Conservation (phyloP, 2,113 vertebrate species). For the Ranitomeya imitator region DNA sequence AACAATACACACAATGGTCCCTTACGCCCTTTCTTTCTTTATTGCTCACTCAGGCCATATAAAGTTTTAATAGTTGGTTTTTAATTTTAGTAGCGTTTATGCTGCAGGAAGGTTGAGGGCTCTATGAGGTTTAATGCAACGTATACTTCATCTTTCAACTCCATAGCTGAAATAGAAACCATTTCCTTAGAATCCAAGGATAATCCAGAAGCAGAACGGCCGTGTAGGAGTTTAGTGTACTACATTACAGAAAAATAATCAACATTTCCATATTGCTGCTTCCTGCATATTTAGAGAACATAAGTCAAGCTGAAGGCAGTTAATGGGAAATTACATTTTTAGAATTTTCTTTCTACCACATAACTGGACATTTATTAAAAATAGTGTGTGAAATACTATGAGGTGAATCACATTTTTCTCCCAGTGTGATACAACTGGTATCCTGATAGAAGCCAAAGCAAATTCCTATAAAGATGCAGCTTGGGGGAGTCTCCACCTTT, state of each 20-base stretch:
- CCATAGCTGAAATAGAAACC: not conserved
- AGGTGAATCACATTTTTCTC: not conserved
- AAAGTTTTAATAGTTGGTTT: conserved; percentile 74
- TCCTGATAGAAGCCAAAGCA: not conserved
- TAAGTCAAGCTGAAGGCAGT: not conserved
- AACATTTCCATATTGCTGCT: not conserved
- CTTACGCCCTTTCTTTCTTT: conserved; percentile 61
- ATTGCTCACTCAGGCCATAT: conserved; percentile 67
- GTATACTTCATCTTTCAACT: conserved; percentile 68
- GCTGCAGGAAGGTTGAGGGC: conserved; percentile 66
- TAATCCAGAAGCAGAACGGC: not conserved
- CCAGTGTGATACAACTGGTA: not conserved
- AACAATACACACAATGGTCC: conserved; percentile 50
- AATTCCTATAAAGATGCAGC: not conserved
- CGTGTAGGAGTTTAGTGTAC: not conserved
- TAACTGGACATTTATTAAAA: not conserved
- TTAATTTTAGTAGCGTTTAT: conserved; percentile 79
- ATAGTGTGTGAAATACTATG: not conserved
- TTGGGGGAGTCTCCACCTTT: not conserved
- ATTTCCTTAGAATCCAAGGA: not conserved
- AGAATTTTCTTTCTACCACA: not conserved
- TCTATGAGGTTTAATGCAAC: conserved; percentile 71
- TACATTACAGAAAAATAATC: not conserved
- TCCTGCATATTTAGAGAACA: not conserved
- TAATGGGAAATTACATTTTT: not conserved